These are phyloP conservation scores for Linurgus olivaceus DNA, from an alignment of 2,797 vertebrate genomes.

Conservation along the genomic window DNA sequence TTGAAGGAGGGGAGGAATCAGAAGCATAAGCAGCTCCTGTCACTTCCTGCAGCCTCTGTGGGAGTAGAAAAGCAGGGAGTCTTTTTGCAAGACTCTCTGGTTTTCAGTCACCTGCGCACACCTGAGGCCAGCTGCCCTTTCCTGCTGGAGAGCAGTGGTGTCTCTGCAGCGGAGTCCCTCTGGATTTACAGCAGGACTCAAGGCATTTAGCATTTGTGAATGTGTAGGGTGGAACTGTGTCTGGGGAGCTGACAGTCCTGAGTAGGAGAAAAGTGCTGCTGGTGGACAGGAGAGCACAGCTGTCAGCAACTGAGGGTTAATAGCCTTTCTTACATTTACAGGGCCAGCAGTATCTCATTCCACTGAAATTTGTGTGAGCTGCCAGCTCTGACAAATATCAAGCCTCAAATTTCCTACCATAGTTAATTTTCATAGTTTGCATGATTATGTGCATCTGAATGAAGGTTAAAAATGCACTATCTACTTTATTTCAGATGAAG, in stretches of 20 bases:
- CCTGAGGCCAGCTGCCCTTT: neutral
- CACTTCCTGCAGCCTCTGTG: neutral
- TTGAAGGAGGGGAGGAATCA: slow-evolving; percentile 85
- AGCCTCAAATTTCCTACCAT: neutral
- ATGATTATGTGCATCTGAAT: slow-evolving; percentile 31
- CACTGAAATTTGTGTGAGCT: neutral
- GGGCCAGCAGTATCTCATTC: neutral
- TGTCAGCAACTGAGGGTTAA: neutral
- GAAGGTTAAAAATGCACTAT: slow-evolving; percentile 62
- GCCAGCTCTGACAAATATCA: neutral
- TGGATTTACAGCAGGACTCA: neutral
- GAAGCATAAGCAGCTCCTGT: slow-evolving; percentile 81
- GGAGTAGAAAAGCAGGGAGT: neutral
- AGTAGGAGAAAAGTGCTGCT: neutral
- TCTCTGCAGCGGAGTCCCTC: neutral
- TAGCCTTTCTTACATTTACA: neutral
- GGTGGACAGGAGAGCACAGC: neutral
- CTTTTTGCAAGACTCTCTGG: neutral
- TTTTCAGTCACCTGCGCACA: neutral
- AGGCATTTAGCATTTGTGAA: neutral
- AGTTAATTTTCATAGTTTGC: slow-evolving; percentile 21
- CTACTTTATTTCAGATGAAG: slow-evolving; percentile 60
- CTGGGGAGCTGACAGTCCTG: slow-evolving; percentile 1
- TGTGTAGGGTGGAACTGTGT: neutral
- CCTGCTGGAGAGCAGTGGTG: neutral